Conservation (phyloP, 2,113 vertebrate genomes). For the Pachycephala philippinensis region DNA sequence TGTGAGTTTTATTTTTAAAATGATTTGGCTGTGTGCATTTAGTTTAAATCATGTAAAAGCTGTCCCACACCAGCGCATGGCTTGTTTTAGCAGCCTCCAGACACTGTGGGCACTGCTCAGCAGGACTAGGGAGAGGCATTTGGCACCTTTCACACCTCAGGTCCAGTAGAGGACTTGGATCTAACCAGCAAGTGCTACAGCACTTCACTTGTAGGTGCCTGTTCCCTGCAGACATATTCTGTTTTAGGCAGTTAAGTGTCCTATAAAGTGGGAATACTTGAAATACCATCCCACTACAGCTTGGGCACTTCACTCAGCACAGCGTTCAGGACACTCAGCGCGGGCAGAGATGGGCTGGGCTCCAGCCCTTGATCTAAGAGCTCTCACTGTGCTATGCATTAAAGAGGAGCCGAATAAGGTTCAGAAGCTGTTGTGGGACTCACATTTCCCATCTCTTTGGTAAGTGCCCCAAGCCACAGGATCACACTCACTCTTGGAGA, state of each 20-base stretch:
- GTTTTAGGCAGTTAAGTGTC: constrained; percentile 24
- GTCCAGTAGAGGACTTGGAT: not conserved
- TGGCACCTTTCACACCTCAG: not conserved
- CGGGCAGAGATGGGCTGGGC: constrained; percentile 35
- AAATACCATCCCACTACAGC: constrained; percentile 1
- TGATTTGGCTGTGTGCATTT: not conserved
- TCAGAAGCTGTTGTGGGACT: not conserved
- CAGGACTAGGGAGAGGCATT: not conserved
- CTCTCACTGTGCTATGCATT: not conserved
- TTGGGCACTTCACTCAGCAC: constrained; percentile 35
- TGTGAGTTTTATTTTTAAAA: not conserved
- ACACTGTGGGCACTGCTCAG: not conserved
- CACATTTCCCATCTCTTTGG: not conserved
- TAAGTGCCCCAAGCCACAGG: not conserved
- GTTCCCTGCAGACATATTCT: not conserved
- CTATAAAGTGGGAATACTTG: constrained; percentile 26
- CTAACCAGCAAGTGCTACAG: not conserved
- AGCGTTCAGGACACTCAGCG: not conserved
- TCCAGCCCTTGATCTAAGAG: constrained; percentile 38
- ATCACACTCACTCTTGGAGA: not conserved
- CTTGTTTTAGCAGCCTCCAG: not conserved
- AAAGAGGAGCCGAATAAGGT: not conserved
- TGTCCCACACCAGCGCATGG: not conserved
- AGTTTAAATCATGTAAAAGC: not conserved
- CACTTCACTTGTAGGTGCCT: not conserved